Conservation (phyloP, 2,888 invertebrate species). For the Drosophila atripex region DNA sequence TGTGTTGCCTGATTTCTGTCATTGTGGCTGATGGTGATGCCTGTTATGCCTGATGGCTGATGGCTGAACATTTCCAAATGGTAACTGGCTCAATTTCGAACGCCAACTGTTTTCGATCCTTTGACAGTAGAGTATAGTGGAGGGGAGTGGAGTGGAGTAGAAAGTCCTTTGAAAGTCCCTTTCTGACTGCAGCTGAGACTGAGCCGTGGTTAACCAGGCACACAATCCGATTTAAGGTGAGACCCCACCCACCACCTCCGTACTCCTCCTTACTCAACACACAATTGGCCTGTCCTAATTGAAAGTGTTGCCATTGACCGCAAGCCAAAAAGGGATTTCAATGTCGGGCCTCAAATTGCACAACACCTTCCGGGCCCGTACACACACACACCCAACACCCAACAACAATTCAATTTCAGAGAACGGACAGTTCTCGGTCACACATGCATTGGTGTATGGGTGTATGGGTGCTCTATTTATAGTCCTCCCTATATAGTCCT, state of each 20-base stretch:
- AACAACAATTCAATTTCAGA: conserved; percentile 37
- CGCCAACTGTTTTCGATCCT: conserved; percentile 15
- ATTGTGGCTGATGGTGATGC: neutral
- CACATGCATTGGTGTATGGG: conserved; percentile 17
- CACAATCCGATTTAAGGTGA: conserved; percentile 22
- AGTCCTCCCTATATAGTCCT: too few species aligned
- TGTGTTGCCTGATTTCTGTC: conserved; percentile 16
- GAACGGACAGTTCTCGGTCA: conserved; percentile 25
- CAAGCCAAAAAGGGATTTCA: conserved; percentile 35
- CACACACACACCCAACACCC: conserved; percentile 1
- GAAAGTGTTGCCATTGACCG: conserved; percentile 42
- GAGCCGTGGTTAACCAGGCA: conserved; percentile 10
- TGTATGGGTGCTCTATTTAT: conserved; percentile 28
- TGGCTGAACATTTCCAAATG: neutral
- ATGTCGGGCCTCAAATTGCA: conserved; percentile 14
- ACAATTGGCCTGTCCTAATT: conserved; percentile 24
- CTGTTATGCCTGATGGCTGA: conserved; percentile 13
- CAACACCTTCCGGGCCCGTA: neutral
- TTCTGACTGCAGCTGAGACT: conserved; percentile 4
- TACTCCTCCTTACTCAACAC: too few species aligned
- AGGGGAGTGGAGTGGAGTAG: neutral
- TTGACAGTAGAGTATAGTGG: too few species aligned
- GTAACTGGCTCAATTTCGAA: conserved; percentile 6
- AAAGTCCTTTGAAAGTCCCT: neutral
- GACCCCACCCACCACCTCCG: too few species aligned